phyloP scores from a whole-genome alignment of 2,113 vertebrate species.

The Bettongia penicillata region DNA sequence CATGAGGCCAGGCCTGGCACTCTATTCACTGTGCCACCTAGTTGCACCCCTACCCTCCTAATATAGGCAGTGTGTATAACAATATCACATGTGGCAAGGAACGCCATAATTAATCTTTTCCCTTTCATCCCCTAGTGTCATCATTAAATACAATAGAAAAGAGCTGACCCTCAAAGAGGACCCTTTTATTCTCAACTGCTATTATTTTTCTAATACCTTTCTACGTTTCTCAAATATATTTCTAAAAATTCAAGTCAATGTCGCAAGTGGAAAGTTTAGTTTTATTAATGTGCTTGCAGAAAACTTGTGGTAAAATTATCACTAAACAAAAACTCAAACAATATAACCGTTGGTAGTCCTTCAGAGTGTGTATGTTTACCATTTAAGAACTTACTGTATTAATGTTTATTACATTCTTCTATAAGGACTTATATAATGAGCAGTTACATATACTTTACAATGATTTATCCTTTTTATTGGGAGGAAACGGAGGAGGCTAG shows the following conservation, averaged over 20 bases:
- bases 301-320: not conserved
- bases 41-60: not conserved
- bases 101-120: not conserved
- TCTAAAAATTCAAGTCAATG: not conserved
- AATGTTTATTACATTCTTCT: not conserved
- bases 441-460: not conserved
- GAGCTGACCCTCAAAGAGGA: not conserved
- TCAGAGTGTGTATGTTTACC: not conserved
- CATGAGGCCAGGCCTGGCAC: not conserved
- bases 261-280: not conserved
- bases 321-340: not conserved
- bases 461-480: not conserved
- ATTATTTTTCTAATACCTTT: not conserved
- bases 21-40: not conserved
- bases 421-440: not conserved
- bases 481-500: not conserved
- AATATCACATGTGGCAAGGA: not conserved
- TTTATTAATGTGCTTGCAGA: not conserved
- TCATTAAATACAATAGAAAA: not conserved
- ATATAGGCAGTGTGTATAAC: not conserved
- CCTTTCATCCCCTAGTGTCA: not conserved
- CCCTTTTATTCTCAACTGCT: not conserved
- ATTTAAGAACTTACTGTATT: not conserved
- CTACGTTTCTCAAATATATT: not conserved
- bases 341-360: not conserved